phyloP scores from a whole-genome alignment of 2,888 invertebrate species.

The Exephanes ischioxanthus region DNA sequence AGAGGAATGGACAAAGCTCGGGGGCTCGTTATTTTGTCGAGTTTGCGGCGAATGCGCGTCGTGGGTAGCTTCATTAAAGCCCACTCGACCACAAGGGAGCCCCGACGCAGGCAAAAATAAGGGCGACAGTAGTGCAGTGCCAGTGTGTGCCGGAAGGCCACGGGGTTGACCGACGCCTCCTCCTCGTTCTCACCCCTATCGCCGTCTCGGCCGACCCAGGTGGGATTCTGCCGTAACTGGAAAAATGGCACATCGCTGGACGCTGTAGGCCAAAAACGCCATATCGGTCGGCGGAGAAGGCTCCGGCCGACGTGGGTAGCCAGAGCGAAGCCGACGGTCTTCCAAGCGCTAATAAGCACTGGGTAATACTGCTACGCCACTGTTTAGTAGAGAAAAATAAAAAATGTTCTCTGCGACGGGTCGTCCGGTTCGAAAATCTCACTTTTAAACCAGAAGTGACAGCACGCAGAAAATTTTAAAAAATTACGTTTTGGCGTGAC shows the following conservation, averaged over 20 bases:
- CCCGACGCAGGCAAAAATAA: slow-evolving; percentile 64
- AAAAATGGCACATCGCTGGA: not conserved
- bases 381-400: not conserved
- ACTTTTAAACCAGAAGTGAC: no score
- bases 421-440: no score
- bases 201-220: not conserved
- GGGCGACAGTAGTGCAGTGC: slow-evolving; percentile 41
- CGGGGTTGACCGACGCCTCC: slow-evolving; percentile 57
- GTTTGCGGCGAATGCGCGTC: slow-evolving; percentile 71
- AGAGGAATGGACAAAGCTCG: slow-evolving; percentile 63
- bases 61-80: slow-evolving; percentile 77
- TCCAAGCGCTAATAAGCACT: no score
- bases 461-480: no score
- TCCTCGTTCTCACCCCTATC: slow-evolving; percentile 22
- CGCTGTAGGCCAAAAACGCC: not conserved
- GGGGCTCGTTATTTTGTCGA: slow-evolving; percentile 72
- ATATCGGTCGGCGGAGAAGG: no score
- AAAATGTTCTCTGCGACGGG: no score
- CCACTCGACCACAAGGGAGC: slow-evolving; percentile 73
- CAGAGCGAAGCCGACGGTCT: no score
- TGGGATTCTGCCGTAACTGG: not conserved
- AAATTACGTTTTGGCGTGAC: no score
- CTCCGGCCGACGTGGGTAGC: no score
- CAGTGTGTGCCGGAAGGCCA: slow-evolving; percentile 37
- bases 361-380: no score